Base-by-base conservation (phyloP, 2,888 invertebrate species). In the Prenolepis imparis region DNA sequence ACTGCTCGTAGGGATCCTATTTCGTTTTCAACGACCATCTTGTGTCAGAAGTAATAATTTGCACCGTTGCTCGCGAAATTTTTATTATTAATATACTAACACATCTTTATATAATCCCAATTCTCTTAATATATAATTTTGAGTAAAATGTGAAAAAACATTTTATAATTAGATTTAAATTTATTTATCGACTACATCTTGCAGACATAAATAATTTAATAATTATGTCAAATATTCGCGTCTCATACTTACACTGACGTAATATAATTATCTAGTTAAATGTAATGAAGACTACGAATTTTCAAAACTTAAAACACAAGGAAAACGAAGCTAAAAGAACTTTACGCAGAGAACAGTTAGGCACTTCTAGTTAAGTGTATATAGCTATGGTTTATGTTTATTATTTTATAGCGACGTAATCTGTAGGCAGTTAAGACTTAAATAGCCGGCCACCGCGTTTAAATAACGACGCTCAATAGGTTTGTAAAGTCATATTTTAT, bases 351-450 rank as follows among this genome's bases (percentile, higher is more conserved):
- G 18, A 70, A n/a, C 21, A 41, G 11, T 57, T 15, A 44, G 32
- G 12, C 59, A 70, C 41, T 70, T 44, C 36, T 74, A 36, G 6
- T 63, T 15, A 21, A 72, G 57, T 55, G 59, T 73, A 87, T 88
- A 88, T 88, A 87, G 86, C 89, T 28, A 89, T 90, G 90, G 91
- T 93, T 94, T 92, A 94, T 89, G 92, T 93, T 94, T 93, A 94
- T 94, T 93, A 93, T 92, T 94, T 94, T 93, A 94, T 92, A 92
- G 92, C 92, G 87, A 91, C 85, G 89, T 93, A 94, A 93, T 93
- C 91, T 92, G 90, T 88, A 89, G 88, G 91, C 89, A 89, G 90
- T 92, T 91, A 90, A 52, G 90, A 83, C 87, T 90, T 90, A 93
- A 93, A 92, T 91, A 92, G 92, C 70, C 90, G 91, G 91, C 92